Base-by-base conservation (phyloP, 2,113 vertebrate species). In the Erpornis zantholeuca region DNA sequence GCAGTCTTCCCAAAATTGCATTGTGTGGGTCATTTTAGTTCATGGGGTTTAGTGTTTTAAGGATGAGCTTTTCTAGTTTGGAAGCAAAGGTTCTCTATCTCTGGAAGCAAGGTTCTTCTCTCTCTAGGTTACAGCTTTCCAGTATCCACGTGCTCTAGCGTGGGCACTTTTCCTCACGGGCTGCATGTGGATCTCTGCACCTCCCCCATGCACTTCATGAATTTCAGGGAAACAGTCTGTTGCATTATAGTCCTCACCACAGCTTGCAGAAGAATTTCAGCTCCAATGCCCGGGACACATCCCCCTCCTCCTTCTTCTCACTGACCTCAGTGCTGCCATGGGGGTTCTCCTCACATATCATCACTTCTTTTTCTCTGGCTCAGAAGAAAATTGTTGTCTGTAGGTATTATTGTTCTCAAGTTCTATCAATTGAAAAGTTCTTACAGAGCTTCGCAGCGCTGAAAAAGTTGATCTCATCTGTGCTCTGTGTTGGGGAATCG, bases 211-310 rank as follows among this genome's bases (percentile, higher is more conserved):
- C 57, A 60, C 57, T 36, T 60, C 10, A 60, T 25, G 23, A 36
- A 36, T 36, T 60, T 36, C 7, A 60, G 3, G 15, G 57, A 60
- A 60, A 60, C 23, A 59, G 15, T 23, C 23, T 57, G 33, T 59
- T 59, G 15, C 17, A 36, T 18, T 60, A 25, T 25, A 36, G 23
- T 25, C 23, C 10, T 60, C 57, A 25, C 23, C 23, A 17, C 2
- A 1, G 6, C 57, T 36, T 36, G 15, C 11, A 36, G 57, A 36
- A 25, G 16, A 36, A 17, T 23, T 24, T 59, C 57, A 25, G 4
- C 15, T 36, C n/a, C 2, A 0, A 25, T 17, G n/a, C 56, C 15
- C 0, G 4, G 57, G 23, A 10, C 7, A 59, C n/a, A 10, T 25
- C 15, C 23, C 23, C 15, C 10, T 23, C 15, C 10, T 36, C 10